Percentiles rank a stretch among this genome's conserved stretches.
These are phyloP conservation scores for Thamnophis elegans DNA, from an alignment of 2,797 vertebrate genomes.

Conservation along the genomic window DNA sequence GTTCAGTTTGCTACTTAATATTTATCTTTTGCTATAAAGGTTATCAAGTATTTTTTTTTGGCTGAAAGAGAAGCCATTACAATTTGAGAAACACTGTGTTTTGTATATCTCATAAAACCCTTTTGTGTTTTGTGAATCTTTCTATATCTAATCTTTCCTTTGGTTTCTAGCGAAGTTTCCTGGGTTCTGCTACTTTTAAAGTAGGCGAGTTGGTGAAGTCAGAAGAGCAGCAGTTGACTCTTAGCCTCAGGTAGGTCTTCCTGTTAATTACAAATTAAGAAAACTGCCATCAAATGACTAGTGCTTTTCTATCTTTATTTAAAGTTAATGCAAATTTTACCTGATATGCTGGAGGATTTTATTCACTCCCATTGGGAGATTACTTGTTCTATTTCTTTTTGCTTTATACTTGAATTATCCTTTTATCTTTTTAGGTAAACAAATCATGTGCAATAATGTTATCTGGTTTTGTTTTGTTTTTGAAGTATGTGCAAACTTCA, in stretches of 20 bases:
- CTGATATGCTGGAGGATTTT: background rate
- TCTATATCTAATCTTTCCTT: slow-evolving; percentile 27
- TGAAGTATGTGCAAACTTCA: background rate
- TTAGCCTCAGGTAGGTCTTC: slow-evolving; percentile 87
- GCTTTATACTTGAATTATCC: background rate
- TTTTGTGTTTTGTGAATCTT: background rate
- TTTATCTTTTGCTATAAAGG: slow-evolving; percentile 32
- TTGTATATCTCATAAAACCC: background rate
- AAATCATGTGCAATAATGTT: background rate
- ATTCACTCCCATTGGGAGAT: background rate
- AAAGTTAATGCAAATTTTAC: background rate
- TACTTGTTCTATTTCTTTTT: background rate
- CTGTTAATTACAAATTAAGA: slow-evolving; percentile 20
- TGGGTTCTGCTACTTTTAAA: slow-evolving; percentile 89
- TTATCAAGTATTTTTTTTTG: slow-evolving; percentile 8
- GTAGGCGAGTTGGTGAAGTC: slow-evolving; percentile 87
- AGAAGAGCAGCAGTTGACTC: slow-evolving; percentile 86
- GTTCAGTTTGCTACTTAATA: background rate
- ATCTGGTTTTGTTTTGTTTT: background rate
- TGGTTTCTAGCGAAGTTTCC: slow-evolving; percentile 85
- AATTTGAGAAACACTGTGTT: background rate
- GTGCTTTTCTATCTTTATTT: background rate
- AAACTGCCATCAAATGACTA: background rate
- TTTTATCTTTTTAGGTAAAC: background rate
- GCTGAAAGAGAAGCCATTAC: background rate